Base-by-base conservation (phyloP, 2,797 vertebrate genomes). In the Tinamus major region DNA sequence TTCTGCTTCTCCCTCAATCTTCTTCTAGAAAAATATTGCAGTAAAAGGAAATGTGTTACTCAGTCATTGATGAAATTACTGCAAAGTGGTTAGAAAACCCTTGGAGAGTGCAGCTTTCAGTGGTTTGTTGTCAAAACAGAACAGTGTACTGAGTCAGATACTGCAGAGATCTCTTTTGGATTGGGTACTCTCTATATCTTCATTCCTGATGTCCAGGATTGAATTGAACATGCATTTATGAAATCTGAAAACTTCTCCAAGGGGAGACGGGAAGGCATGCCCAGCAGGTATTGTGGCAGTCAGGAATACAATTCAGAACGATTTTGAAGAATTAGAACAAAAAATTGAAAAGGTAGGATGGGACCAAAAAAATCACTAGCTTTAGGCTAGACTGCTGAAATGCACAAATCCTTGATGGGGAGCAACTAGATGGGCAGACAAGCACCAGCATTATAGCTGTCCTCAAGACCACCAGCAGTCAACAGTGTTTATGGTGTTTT, bases 1-100 rank as follows among this genome's bases (percentile, higher is more conserved):
- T 65, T 5, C 59, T 87, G 29, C 5, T 26, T 26, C 53, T 7
- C 0, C 4, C 24, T 5, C 6, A 76, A 0, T 62, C 6, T 23
- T 49, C 49, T 63, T 76, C 11, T 79, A 61, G 70, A 81, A 67
- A 49, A 83, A 55, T 8, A 33, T 2, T 71, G 19, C 19, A 65
- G 41, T 62, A 63, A 61, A 89, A 89, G 44, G n/a, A 79, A 81
- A 65, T 26, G 4, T 37, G 24, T 63, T 35, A 35, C 9, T 59
- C 17, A 51, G 1, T 61, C 15, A 41, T 63, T 51, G 35, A 76
- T 41, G 16, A 85, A 90, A 81, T 69, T 59, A 48, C 8, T 19
- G 10, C 17, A 18, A 27, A 76, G 23, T 44, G 39, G 5, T 61
- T 93, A 76, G 69, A 88, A 88, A 85, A 77, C 29, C 29, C 26